Conservation (phyloP, 2,888 invertebrate species). For the Thymelicus acteon region DNA sequence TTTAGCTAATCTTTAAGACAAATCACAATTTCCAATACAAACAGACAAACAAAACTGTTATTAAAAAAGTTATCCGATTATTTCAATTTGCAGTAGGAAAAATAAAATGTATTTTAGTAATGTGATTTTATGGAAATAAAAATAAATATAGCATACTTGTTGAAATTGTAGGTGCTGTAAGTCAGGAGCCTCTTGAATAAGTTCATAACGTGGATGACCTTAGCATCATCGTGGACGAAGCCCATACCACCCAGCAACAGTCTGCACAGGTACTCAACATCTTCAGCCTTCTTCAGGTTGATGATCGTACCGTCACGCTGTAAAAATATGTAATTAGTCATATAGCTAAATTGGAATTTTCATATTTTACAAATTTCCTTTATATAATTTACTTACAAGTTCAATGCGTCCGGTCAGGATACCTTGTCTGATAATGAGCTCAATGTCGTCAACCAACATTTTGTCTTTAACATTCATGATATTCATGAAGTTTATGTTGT, state of each 20-base stretch:
- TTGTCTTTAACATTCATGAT: conserved; percentile 63
- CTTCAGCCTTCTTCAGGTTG: conserved; percentile 86
- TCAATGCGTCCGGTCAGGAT: conserved; percentile 69
- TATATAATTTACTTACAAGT: conserved; percentile 58
- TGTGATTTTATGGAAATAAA: background rate
- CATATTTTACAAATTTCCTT: background rate
- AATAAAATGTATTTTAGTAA: too few relatives aligned
- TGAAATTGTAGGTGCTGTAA: conserved; percentile 68
- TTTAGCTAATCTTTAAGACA: too few relatives aligned
- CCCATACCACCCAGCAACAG: conserved; percentile 87
- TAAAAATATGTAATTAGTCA: conserved; percentile 32
- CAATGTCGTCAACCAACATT: conserved; percentile 68
- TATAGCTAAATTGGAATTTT: background rate
- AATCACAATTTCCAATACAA: too few relatives aligned
- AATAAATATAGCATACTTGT: conserved; percentile 61
- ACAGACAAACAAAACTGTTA: too few relatives aligned
- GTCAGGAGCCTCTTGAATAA: conserved; percentile 67
- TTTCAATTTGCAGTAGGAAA: too few relatives aligned
- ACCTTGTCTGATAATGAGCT: conserved; percentile 81
- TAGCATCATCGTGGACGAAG: conserved; percentile 81
- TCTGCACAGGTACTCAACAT: conserved; percentile 87
- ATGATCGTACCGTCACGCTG: conserved; percentile 85
- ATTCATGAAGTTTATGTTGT: conserved; percentile 62
- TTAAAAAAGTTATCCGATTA: too few relatives aligned
- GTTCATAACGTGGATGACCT: conserved; percentile 73